Evolutionary conservation across 2,888 invertebrate genomes (phyloP).

Genomic region (Ptychoptera albimana): DNA sequence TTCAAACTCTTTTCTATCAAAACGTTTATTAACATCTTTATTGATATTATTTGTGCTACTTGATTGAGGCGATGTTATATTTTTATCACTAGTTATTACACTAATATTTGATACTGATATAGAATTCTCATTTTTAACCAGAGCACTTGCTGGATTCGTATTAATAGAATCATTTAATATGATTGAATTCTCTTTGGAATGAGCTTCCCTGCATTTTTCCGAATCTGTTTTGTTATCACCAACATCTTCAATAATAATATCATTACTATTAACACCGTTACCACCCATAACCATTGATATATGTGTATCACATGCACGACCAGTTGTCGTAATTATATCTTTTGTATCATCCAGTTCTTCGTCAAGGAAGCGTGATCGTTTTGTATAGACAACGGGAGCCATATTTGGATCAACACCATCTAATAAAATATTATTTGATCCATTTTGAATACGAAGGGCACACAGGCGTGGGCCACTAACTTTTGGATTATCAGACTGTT

Average conservation of each 20-base stretch:
- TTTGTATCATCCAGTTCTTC: slow-evolving; percentile 29
- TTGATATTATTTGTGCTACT: background rate
- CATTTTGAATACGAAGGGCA: slow-evolving; percentile 58
- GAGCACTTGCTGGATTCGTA: background rate
- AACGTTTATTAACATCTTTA: background rate
- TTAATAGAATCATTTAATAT: background rate
- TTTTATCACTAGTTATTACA: background rate
- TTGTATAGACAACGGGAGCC: slow-evolving; percentile 56
- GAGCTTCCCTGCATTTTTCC: slow-evolving; percentile 6
- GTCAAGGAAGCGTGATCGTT: slow-evolving; percentile 33
- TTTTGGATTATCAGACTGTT: slow-evolving; percentile 30
- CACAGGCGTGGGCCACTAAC: slow-evolving; percentile 53
- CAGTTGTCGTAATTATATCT: slow-evolving; percentile 26
- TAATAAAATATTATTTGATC: slow-evolving; percentile 62
- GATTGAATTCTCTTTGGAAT: background rate
- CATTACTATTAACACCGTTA: background rate
- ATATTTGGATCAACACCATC: slow-evolving; percentile 57
- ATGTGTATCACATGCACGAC: slow-evolving; percentile 3
- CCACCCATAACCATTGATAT: slow-evolving; percentile 8
- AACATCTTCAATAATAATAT: background rate
- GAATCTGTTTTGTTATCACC: slow-evolving; percentile 8
- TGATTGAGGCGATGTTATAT: background rate
- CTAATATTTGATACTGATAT: background rate
- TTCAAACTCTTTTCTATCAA: slow-evolving; percentile 1
- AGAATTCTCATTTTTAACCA: background rate